phyloP scores from a whole-genome alignment of 2,797 vertebrate species.

The Gambelia wislizenii region DNA sequence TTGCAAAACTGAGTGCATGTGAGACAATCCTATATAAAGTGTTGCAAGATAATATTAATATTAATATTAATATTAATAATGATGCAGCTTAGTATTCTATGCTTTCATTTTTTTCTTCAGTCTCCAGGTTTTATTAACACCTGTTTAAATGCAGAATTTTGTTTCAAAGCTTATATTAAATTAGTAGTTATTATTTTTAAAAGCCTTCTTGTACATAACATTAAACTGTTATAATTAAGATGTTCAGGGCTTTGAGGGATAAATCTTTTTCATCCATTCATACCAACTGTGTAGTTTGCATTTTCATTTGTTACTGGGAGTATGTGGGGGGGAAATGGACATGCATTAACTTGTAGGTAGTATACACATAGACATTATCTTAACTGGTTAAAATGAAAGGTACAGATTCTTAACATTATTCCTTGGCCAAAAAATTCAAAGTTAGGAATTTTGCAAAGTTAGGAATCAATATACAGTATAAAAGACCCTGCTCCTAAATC shows the following conservation, averaged over 20 bases:
- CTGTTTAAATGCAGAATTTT: background rate
- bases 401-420: background rate
- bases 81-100: background rate
- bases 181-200: background rate
- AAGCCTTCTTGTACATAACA: background rate
- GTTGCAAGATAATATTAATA: no score
- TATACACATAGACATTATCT: background rate
- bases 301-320: background rate
- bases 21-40: no score
- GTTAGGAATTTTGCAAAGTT: background rate
- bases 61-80: background rate
- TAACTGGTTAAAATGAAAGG: background rate
- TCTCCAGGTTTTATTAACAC: background rate
- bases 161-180: background rate
- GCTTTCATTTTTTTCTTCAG: background rate
- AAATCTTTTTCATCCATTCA: conserved; percentile 3
- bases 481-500: background rate
- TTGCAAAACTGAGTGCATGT: no score
- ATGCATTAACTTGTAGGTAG: background rate
- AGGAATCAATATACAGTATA: background rate
- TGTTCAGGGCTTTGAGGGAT: background rate
- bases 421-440: background rate
- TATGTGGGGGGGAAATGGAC: background rate
- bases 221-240: background rate
- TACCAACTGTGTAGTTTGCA: background rate